A percentile compares a stretch with the other conserved stretches of the same genome.
Conservation (phyloP, 2,888 invertebrate species). For the Deilephila porcellus region DNA sequence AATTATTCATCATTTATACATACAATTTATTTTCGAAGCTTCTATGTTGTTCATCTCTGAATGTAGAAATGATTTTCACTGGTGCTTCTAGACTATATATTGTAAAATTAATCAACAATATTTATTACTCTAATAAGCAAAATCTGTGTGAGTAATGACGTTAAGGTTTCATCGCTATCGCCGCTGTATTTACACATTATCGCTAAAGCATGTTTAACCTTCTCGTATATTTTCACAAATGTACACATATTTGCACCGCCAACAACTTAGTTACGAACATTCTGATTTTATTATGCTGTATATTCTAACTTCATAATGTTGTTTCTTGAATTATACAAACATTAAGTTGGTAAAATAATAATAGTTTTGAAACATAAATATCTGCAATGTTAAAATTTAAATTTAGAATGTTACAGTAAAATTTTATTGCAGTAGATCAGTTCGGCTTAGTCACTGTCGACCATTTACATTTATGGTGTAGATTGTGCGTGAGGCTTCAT, state of each 20-base stretch:
- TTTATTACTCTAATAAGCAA: no score
- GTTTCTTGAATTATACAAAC: neutral
- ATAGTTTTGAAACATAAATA: neutral
- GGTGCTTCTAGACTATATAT: no score
- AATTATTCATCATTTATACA: no score
- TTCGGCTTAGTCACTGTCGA: slow-evolving; percentile 5
- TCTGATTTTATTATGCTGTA: slow-evolving; percentile 5
- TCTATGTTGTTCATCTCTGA: neutral
- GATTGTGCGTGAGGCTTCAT: slow-evolving; percentile 31
- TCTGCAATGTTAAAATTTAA: neutral
- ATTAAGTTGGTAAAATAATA: neutral
- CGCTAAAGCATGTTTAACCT: neutral
- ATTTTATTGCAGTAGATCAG: neutral
- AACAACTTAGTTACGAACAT: neutral
- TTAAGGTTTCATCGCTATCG: no score
- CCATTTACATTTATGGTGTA: slow-evolving; percentile 33
- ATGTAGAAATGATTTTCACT: neutral
- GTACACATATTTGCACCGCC: no score
- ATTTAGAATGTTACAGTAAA: neutral
- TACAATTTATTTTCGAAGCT: neutral
- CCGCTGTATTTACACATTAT: neutral
- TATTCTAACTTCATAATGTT: slow-evolving; percentile 3
- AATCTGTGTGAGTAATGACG: no score
- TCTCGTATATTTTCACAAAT: no score
- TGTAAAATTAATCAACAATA: no score